Percentiles rank a stretch among this genome's conserved stretches.
Conservation (phyloP, 2,888 invertebrate genomes). For the Himalopsyche anomala region DNA sequence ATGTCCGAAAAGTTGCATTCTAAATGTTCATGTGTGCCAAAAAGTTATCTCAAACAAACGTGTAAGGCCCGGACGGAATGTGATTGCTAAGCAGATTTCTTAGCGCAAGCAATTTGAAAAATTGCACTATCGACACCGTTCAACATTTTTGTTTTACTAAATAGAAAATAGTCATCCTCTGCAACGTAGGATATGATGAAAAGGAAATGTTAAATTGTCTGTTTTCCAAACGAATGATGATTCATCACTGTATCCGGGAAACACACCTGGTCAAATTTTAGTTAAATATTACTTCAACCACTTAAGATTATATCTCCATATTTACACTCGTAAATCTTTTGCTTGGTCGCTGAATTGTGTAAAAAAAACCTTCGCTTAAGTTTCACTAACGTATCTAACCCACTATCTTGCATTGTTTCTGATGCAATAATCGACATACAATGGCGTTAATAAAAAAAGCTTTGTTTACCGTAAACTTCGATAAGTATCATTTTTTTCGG, state of each 20-base stretch:
- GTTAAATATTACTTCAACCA: neutral
- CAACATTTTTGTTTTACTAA: too few relatives aligned
- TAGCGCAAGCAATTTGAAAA: too few relatives aligned
- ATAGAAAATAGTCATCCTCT: too few relatives aligned
- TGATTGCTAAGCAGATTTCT: too few relatives aligned
- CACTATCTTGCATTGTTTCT: neutral
- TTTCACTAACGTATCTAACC: neutral
- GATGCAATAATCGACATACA: neutral
- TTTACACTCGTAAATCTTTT: neutral
- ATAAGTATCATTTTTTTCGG: too few relatives aligned
- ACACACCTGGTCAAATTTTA: neutral
- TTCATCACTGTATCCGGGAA: neutral
- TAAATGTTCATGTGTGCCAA: too few relatives aligned
- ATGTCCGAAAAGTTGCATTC: too few relatives aligned
- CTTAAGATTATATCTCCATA: neutral
- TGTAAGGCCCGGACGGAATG: too few relatives aligned
- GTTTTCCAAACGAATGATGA: slow-evolving; percentile 11
- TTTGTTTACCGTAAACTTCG: neutral
- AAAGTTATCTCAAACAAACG: too few relatives aligned
- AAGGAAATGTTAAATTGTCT: neutral
- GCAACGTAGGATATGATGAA: neutral
- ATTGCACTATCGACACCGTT: too few relatives aligned
- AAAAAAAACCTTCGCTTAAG: slow-evolving; percentile 1
- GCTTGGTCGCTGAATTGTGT: neutral
- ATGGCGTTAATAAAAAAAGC: neutral